A percentile compares a stretch with the other conserved stretches of the same genome.
phyloP scores from a whole-genome alignment of 2,888 invertebrate genomes.

The Pomacea canaliculata region DNA sequence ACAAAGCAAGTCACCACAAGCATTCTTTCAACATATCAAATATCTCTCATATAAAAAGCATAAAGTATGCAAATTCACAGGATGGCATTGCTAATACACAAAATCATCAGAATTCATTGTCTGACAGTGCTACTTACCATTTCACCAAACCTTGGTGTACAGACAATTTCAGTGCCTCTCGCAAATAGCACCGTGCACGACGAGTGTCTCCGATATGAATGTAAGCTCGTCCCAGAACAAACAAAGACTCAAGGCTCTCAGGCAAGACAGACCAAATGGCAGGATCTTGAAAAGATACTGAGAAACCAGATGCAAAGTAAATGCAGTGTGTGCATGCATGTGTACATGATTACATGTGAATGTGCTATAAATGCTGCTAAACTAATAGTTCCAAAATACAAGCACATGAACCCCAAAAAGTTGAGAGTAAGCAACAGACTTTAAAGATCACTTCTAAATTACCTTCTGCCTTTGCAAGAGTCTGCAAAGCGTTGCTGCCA shows the following conservation, averaged over 20 bases:
- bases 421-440: no score
- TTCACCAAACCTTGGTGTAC: constrained; percentile 44
- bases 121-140: constrained; percentile 37
- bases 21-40: no score
- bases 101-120: no score
- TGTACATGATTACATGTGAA: not conserved
- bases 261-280: constrained; percentile 35
- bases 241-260: constrained; percentile 46
- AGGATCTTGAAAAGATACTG: constrained; percentile 24
- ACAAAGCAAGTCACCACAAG: no score
- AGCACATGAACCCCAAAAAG: no score
- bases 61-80: no score
- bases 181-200: constrained; percentile 45
- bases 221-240: constrained; percentile 45
- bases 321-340: not conserved
- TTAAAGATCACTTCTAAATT: not conserved
- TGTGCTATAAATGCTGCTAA: no score
- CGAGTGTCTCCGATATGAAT: constrained; percentile 44
- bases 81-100: no score
- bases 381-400: no score
- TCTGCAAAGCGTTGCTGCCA: constrained; percentile 18
- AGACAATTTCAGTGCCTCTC: constrained; percentile 45
- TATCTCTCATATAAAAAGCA: no score
- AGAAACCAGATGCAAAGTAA: not conserved
- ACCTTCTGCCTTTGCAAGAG: not conserved